A percentile compares a stretch with the other conserved stretches of the same genome.
These are phyloP conservation scores for Asobara japonica DNA, from an alignment of 1,140 invertebrate species.

Conservation along the genomic window DNA sequence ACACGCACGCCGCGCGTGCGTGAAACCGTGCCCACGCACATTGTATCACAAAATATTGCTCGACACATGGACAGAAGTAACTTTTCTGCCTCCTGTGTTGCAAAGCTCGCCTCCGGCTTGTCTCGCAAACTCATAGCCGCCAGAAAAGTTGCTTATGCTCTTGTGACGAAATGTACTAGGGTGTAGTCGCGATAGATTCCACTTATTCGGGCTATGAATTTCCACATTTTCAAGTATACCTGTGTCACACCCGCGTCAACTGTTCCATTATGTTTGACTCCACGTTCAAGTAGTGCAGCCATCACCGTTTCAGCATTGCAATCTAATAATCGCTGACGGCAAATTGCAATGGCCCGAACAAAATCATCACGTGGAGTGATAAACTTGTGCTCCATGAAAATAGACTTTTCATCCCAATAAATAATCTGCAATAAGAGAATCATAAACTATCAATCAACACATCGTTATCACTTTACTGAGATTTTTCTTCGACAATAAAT, in stretches of 20 bases:
- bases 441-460: not conserved
- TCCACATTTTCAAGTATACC: conserved; percentile 40
- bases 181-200: too few species aligned
- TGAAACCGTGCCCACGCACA: too few species aligned
- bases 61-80: too few species aligned
- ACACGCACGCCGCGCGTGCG: too few species aligned
- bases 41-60: too few species aligned
- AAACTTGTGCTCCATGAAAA: conserved; percentile 89
- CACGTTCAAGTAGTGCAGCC: conserved; percentile 57
- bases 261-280: conserved; percentile 57
- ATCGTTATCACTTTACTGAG: not conserved
- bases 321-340: conserved; percentile 78
- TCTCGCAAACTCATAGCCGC: too few species aligned
- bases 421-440: conserved; percentile 68
- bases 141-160: too few species aligned
- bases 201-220: not conserved
- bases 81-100: too few species aligned
- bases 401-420: conserved; percentile 85
- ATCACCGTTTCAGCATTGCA: conserved; percentile 73
- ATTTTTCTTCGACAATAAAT: not conserved
- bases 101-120: too few species aligned
- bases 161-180: too few species aligned
- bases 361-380: conserved; percentile 81
- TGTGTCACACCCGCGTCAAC: conserved; percentile 57
- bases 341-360: conserved; percentile 82